Evolutionary conservation across 2,797 vertebrate genomes (phyloP).

Genomic region (Pangasius mekongensis): DNA sequence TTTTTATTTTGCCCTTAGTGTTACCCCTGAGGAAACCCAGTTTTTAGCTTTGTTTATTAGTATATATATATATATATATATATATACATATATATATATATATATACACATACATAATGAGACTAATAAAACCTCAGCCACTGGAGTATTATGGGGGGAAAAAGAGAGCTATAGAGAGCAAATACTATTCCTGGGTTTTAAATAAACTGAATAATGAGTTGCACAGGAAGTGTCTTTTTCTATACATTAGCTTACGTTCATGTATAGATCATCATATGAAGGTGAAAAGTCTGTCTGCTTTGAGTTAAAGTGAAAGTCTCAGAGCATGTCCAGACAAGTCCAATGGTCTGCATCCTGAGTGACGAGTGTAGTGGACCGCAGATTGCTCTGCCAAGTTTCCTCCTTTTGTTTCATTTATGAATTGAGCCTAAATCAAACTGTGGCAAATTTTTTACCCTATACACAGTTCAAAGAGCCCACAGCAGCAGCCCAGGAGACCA

Average conservation of each 20-base stretch:
- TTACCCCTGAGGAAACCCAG: neutral
- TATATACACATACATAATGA: too few relatives aligned
- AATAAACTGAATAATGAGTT: slow-evolving; percentile 9
- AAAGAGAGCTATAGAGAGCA: neutral
- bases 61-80: too few relatives aligned
- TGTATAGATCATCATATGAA: neutral
- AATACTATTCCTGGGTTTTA: neutral
- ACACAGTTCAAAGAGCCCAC: slow-evolving; percentile 15
- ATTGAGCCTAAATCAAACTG: slow-evolving; percentile 71
- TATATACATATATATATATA: too few relatives aligned
- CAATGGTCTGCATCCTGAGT: slow-evolving; percentile 43
- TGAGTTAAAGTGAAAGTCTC: slow-evolving; percentile 42
- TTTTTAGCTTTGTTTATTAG: too few relatives aligned
- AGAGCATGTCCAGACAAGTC: slow-evolving; percentile 31
- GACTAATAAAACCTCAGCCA: neutral
- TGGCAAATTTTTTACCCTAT: slow-evolving; percentile 66
- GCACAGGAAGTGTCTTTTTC: neutral
- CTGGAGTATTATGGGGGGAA: neutral
- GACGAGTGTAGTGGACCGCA: slow-evolving; percentile 30
- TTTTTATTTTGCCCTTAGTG: neutral
- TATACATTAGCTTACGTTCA: neutral
- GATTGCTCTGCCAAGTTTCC: slow-evolving; percentile 79
- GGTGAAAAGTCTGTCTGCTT: slow-evolving; percentile 28
- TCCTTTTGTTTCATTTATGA: slow-evolving; percentile 78
- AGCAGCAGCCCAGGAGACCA: slow-evolving; percentile 17